These are phyloP conservation scores for Leptinotarsa peninsularis DNA, from an alignment of 2,888 invertebrate genomes.

Conservation along the genomic window DNA sequence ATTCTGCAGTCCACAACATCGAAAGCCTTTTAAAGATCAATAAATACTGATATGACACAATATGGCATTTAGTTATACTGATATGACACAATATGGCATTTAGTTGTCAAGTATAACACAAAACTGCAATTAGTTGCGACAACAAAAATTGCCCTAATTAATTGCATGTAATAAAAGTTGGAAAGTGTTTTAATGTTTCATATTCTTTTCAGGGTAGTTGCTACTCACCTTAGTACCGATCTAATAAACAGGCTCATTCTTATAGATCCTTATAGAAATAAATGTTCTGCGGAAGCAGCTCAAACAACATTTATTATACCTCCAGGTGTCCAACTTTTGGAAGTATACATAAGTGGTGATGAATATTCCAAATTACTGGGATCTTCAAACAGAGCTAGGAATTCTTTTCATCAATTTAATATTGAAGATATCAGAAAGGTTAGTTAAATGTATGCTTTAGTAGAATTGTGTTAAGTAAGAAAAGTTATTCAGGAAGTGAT, in stretches of 20 bases:
- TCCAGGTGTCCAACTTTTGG: conserved; percentile 82
- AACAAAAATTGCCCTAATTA: too few species aligned
- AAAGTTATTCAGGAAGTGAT: too few species aligned
- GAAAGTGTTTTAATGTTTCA: background rate
- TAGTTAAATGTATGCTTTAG: conserved; percentile 2
- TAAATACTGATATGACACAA: too few species aligned
- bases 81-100: too few species aligned
- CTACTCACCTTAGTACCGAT: conserved; percentile 80
- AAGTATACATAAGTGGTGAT: conserved; percentile 78
- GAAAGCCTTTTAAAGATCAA: too few species aligned
- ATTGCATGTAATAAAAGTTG: background rate
- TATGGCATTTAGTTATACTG: too few species aligned
- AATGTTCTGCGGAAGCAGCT: conserved; percentile 81
- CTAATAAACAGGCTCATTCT: conserved; percentile 84
- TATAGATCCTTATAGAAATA: conserved; percentile 86
- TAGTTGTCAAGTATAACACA: too few species aligned
- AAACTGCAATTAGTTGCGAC: too few species aligned
- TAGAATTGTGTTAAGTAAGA: too few species aligned
- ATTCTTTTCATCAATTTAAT: conserved; percentile 57
- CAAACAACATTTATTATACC: conserved; percentile 79
- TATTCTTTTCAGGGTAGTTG: conserved; percentile 75
- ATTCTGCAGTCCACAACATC: too few species aligned
- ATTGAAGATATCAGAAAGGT: conserved; percentile 56
- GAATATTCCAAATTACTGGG: conserved; percentile 71
- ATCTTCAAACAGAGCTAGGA: conserved; percentile 66